Conservation (phyloP, 1,140 invertebrate genomes). For the Zaprionus taronus region DNA sequence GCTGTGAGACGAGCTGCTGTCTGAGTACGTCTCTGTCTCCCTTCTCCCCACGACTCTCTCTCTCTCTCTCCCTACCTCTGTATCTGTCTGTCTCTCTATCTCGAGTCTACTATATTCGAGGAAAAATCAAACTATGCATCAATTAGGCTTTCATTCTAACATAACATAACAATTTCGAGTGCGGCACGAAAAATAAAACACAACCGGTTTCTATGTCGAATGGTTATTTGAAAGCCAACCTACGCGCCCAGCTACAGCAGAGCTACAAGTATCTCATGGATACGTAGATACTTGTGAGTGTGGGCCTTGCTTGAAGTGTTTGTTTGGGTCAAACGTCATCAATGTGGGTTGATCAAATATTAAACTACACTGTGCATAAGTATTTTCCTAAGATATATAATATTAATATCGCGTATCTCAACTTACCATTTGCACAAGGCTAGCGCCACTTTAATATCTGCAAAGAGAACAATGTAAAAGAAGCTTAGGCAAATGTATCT, state of each 20-base stretch:
- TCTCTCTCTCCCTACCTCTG: background rate
- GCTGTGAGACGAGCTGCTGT: slow-evolving; percentile 56
- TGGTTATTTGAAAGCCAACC: slow-evolving; percentile 40
- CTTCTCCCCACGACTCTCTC: background rate
- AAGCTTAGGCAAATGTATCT: slow-evolving; percentile 28
- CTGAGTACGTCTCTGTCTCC: slow-evolving; percentile 17
- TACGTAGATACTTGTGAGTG: slow-evolving; percentile 12
- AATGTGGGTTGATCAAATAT: slow-evolving; percentile 37
- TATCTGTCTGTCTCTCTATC: background rate
- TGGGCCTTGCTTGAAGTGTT: slow-evolving; percentile 29
- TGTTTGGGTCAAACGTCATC: slow-evolving; percentile 37
- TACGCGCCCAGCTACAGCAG: slow-evolving; percentile 37
- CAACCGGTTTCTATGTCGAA: slow-evolving; percentile 55
- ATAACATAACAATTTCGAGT: slow-evolving; percentile 62
- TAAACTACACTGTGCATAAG: background rate
- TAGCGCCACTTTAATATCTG: slow-evolving; percentile 30
- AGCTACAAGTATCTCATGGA: slow-evolving; percentile 43
- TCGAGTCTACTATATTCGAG: background rate
- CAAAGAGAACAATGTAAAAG: slow-evolving; percentile 25
- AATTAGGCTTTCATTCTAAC: slow-evolving; percentile 77
- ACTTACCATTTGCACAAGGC: slow-evolving; percentile 36
- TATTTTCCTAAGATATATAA: background rate
- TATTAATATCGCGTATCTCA: background rate
- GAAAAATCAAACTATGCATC: slow-evolving; percentile 62
- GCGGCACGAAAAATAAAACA: slow-evolving; percentile 39